Percentiles rank a stretch among this genome's conserved stretches.
These are phyloP conservation scores for Manacus vitellinus DNA, from an alignment of 2,113 vertebrate species.

Conservation along the genomic window DNA sequence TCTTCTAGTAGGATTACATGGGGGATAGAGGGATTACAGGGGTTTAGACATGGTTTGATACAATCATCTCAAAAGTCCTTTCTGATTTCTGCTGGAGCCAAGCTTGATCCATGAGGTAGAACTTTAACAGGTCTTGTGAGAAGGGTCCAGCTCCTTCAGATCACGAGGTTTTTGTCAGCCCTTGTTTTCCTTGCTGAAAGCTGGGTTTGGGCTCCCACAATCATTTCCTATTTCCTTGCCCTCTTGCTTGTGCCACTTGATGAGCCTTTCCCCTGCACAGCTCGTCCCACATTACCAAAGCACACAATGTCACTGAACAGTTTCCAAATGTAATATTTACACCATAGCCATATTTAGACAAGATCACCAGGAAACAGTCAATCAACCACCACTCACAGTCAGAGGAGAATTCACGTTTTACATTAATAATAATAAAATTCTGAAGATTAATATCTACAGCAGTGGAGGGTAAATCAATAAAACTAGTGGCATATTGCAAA, in stretches of 20 bases:
- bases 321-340: background rate
- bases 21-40: too few species aligned
- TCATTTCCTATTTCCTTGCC: background rate
- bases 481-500: background rate
- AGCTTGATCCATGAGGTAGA: too few species aligned
- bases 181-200: too few species aligned
- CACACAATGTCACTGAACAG: background rate
- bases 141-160: too few species aligned
- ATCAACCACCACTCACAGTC: background rate
- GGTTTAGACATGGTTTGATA: too few species aligned
- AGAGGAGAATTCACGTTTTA: background rate
- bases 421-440: background rate
- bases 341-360: background rate
- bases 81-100: too few species aligned
- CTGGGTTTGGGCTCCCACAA: background rate
- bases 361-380: background rate
- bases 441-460: background rate
- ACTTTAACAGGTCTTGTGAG: too few species aligned
- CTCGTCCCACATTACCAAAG: background rate
- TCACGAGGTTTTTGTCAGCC: too few species aligned
- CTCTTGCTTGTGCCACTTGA: background rate
- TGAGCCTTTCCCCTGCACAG: background rate
- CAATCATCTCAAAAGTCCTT: too few species aligned
- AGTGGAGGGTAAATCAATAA: background rate
- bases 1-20: too few species aligned